Conservation (phyloP, 2,113 vertebrate species). For the Helogale parvula region DNA sequence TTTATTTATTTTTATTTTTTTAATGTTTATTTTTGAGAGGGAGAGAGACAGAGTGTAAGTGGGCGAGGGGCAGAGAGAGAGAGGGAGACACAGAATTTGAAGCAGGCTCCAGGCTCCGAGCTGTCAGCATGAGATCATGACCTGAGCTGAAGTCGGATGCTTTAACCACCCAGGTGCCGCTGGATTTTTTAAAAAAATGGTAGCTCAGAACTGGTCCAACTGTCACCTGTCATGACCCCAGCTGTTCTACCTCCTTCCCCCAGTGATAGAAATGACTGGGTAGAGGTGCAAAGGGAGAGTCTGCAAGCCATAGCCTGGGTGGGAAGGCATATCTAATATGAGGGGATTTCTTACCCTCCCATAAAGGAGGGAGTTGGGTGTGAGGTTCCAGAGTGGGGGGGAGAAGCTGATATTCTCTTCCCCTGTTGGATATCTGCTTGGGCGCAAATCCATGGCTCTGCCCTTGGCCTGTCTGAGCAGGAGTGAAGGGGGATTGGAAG, state of each 20-base stretch:
- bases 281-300: background rate
- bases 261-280: background rate
- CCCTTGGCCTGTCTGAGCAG: background rate
- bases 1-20: too few species aligned
- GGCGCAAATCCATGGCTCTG: background rate
- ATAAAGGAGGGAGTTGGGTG: background rate
- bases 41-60: too few species aligned
- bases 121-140: too few species aligned
- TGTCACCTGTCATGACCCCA: rapidly evolving
- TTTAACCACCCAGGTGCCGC: too few species aligned
- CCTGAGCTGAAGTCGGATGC: too few species aligned
- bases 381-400: background rate
- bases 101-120: too few species aligned
- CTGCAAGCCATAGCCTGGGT: background rate
- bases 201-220: background rate
- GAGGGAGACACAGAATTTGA: too few species aligned
- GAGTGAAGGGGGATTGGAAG: background rate
- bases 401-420: background rate
- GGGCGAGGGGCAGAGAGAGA: too few species aligned
- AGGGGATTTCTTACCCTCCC: background rate
- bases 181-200: too few species aligned
- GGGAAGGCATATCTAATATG: background rate
- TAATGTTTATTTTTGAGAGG: too few species aligned
- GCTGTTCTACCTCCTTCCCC: too few species aligned
- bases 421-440: background rate